phyloP scores from a whole-genome alignment of 2,888 invertebrate genomes.

The Lumbricus terrestris region DNA sequence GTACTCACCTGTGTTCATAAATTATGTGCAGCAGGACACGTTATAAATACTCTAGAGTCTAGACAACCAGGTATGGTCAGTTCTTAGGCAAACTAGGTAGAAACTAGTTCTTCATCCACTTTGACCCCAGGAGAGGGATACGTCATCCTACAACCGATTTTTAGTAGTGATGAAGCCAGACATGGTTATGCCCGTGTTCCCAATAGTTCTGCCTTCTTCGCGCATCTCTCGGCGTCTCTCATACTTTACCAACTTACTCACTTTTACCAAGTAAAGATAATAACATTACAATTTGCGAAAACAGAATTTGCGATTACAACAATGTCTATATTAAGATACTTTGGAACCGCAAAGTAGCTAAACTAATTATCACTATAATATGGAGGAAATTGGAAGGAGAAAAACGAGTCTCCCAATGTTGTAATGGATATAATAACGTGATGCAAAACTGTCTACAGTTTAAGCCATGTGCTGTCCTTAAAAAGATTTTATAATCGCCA shows the following conservation, averaged over 20 bases:
- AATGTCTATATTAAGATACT: no score
- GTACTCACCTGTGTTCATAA: conserved; percentile 82
- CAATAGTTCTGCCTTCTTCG: not conserved
- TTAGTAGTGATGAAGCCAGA: not conserved
- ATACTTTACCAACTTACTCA: not conserved
- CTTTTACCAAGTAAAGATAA: no score
- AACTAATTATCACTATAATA: not conserved
- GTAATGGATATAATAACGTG: not conserved
- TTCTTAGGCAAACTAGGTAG: not conserved
- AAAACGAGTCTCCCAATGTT: not conserved
- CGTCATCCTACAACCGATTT: not conserved
- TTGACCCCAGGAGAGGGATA: not conserved
- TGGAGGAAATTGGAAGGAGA: no score
- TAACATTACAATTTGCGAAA: no score
- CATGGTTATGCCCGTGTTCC: not conserved
- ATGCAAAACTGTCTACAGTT: not conserved
- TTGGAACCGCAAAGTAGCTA: not conserved
- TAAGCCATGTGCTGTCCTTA: not conserved
- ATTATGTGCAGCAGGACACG: conserved; percentile 30
- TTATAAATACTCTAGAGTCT: no score
- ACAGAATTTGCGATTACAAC: no score
- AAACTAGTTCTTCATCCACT: no score
- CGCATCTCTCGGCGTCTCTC: not conserved
- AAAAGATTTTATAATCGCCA: not conserved
- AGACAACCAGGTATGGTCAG: not conserved